These are phyloP conservation scores for Anhinga anhinga DNA, from an alignment of 2,113 vertebrate genomes.

Conservation along the genomic window DNA sequence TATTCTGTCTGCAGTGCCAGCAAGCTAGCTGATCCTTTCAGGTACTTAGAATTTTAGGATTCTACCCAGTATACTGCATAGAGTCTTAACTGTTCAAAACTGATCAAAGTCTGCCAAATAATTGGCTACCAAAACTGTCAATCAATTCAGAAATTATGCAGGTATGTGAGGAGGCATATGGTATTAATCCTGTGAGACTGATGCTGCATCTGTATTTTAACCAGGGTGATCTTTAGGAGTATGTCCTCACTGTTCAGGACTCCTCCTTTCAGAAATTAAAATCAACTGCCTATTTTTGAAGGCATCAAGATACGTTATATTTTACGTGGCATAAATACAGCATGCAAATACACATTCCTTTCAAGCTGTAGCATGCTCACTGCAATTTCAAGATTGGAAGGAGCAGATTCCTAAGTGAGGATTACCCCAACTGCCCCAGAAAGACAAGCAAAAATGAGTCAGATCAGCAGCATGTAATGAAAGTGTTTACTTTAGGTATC, in stretches of 20 bases:
- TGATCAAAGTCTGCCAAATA: neutral
- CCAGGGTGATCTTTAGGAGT: neutral
- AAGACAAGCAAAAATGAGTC: neutral
- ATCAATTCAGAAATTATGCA: neutral
- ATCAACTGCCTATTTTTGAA: neutral
- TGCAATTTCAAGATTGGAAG: neutral
- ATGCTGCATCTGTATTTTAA: neutral
- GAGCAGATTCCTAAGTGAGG: neutral
- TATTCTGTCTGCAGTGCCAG: neutral
- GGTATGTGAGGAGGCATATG: neutral
- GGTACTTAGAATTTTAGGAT: neutral
- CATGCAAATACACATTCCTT: neutral
- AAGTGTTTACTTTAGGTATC: neutral
- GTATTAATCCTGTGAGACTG: neutral
- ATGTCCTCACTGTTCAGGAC: neutral
- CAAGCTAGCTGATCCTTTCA: neutral
- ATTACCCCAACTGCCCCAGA: neutral
- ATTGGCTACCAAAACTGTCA: neutral
- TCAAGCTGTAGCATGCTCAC: neutral
- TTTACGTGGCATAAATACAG: neutral
- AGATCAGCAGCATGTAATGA: neutral
- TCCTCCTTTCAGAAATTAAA: neutral
- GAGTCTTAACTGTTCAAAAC: neutral
- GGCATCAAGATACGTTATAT: neutral
- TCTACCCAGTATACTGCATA: too few relatives aligned